Base-by-base conservation (phyloP, 23 tunicate genomes). In the Ascidia mentula region DNA sequence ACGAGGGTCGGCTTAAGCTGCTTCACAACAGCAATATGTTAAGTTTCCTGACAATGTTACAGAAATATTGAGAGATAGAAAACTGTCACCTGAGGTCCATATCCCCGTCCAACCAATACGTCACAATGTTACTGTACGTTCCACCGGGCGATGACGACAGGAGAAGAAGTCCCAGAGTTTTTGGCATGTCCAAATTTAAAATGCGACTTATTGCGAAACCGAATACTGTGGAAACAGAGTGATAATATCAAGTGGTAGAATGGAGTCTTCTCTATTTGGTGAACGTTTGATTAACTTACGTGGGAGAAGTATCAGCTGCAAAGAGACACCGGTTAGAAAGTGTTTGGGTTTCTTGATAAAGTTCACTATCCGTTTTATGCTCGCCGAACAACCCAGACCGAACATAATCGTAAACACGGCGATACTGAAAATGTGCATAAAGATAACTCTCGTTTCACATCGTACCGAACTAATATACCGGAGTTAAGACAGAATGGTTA, bases 41-140 rank as follows among this genome's bases (percentile, higher is more conserved):
- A n/a, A n/a, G n/a, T n/a, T n/a, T n/a, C n/a, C n/a, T n/a, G n/a
- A n/a, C n/a, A n/a, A n/a, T n/a, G n/a, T n/a, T n/a, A n/a, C n/a
- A n/a, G n/a, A n/a, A n/a, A n/a, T n/a, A n/a, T n/a, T n/a, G n/a
- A n/a, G n/a, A n/a, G n/a, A n/a, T n/a, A n/a, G n/a, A n/a, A n/a
- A n/a, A n/a, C n/a, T n/a, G n/a, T n/a, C n/a, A 84, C 88, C 88
- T 84, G 15, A 84, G 60, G 8, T 78, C 77, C 88, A 84, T 84
- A 45, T 84, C 88, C 17, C 76, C 88, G 22, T 77, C 82, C 36
- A 84, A 35, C 88, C 88, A 84, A 34, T 84, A 84, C 1, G 88
- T 35, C 0, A 84, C 69, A 18, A 84, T 72, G 37, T 84, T 84
- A 20, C 76, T 60, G 40, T 38, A 75, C 5, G 77, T 69, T 18